Evolutionary conservation across 2,888 invertebrate genomes (phyloP).

Genomic region (Euproctis similis): DNA sequence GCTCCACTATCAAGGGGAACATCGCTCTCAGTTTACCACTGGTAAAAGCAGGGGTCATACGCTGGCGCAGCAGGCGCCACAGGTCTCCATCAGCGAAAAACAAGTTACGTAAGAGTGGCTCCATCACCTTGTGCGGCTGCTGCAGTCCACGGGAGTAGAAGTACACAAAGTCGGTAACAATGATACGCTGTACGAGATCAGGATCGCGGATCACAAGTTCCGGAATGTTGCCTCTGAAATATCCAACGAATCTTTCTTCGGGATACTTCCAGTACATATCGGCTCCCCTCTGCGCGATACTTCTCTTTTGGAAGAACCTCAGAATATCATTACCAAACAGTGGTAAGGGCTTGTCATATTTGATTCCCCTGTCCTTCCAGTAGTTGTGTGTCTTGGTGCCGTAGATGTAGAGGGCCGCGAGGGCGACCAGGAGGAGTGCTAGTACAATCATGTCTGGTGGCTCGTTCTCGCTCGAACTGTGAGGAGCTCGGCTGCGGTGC

Average conservation of each 20-base stretch:
- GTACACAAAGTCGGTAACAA: conserved; percentile 39
- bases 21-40: conserved; percentile 47
- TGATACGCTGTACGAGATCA: conserved; percentile 37
- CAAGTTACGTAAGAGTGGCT: conserved; percentile 44
- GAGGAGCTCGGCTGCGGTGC: not conserved
- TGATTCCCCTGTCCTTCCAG: conserved; percentile 39
- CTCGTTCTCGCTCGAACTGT: no score
- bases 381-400: conserved; percentile 36
- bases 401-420: conserved; percentile 32
- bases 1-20: conserved; percentile 48
- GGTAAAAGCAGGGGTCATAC: conserved; percentile 48
- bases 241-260: conserved; percentile 41
- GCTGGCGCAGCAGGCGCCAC: conserved; percentile 47
- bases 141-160: conserved; percentile 43
- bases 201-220: conserved; percentile 47
- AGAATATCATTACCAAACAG: conserved; percentile 40
- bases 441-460: conserved; percentile 24
- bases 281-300: conserved; percentile 30
- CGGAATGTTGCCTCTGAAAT: conserved; percentile 33
- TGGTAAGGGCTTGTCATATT: conserved; percentile 39
- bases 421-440: conserved; percentile 15
- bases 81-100: conserved; percentile 48
- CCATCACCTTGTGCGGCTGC: conserved; percentile 25
- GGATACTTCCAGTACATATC: conserved; percentile 47
- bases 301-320: conserved; percentile 31